phyloP scores from a whole-genome alignment of 2,113 vertebrate species.

The Hystrix cristata region DNA sequence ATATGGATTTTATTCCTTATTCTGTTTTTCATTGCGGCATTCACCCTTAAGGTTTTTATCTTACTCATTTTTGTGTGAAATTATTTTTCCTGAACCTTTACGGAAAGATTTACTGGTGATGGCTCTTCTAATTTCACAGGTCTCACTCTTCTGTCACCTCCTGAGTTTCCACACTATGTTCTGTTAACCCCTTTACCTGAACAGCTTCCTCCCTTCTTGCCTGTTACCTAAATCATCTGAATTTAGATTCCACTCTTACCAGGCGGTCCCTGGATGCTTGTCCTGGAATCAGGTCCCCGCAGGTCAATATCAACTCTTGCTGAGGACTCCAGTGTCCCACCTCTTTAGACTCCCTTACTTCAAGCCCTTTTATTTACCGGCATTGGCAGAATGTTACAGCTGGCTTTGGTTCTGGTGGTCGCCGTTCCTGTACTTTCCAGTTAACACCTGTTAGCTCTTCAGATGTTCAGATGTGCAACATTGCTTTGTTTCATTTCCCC shows the following conservation, averaged over 20 bases:
- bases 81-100: not conserved
- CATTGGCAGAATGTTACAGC: not conserved
- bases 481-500: not conserved
- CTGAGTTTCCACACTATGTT: not conserved
- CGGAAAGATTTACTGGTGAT: not conserved
- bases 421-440: not conserved
- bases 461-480: not conserved
- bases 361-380: not conserved
- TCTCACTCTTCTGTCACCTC: not conserved
- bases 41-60: not conserved
- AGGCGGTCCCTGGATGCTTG: not conserved
- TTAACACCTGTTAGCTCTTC: not conserved
- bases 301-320: not conserved
- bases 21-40: not conserved
- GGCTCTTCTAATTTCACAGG: not conserved
- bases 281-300: not conserved
- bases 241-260: not conserved
- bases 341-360: not conserved
- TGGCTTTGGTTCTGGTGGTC: not conserved
- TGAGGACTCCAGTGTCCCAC: too few species aligned
- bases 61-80: conserved; percentile 29
- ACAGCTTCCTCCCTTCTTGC: not conserved
- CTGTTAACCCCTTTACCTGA: not conserved
- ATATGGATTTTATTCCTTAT: not conserved
- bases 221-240: not conserved